Base-by-base conservation (phyloP, 1,140 invertebrate genomes). In the Hirudo medicinalis region DNA sequence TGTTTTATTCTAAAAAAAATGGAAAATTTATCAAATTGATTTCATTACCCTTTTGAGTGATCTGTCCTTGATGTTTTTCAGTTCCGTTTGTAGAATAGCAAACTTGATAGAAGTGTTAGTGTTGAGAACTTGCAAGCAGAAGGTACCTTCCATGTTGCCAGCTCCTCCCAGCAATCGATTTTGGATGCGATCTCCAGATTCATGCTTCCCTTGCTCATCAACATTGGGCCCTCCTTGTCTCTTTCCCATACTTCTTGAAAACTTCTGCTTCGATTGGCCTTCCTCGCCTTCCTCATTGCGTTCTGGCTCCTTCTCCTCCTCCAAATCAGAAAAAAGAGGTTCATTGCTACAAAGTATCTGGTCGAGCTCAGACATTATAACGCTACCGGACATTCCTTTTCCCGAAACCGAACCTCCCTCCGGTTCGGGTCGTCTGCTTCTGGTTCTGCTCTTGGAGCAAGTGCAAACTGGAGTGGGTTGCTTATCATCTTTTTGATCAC, bases 31-130 rank as follows among this genome's bases (percentile, higher is more conserved):
- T 54, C 49, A 22, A 36, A 43, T 22, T 32, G 19, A 63, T 32
- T 79, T 84, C 88, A 87, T 88, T 89, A 97, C 94, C 93, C 91
- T 87, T 87, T 91, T 94, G 70, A 97, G 86, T 80, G 94, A 92
- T 80, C 92, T 92, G 80, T 92, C 90, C 86, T 94, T 91, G 78
- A 96, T 93, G 86, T 97, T 97, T 84, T 96, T 91, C 77, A 97
- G 86, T 85, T 97, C 94, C 82, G 96, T 96, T 80, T 89, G 88
- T 79, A 97, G 97, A 67, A 97, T 89, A 79, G 89, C 92, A 84
- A 96, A 95, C 83, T 94, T 96, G 89, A 97, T 96, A 87, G 95
- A 89, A 2, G 94, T 95, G 80, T 95, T 93, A 66, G 93, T 95
- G 79, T 91, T 93, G 81, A 97, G 74, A 67, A 73, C 71, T 57